Percentiles rank a stretch among this genome's conserved stretches.
These are phyloP conservation scores for Cremastinae sp. DNA, from an alignment of 2,888 invertebrate species.

Conservation along the genomic window DNA sequence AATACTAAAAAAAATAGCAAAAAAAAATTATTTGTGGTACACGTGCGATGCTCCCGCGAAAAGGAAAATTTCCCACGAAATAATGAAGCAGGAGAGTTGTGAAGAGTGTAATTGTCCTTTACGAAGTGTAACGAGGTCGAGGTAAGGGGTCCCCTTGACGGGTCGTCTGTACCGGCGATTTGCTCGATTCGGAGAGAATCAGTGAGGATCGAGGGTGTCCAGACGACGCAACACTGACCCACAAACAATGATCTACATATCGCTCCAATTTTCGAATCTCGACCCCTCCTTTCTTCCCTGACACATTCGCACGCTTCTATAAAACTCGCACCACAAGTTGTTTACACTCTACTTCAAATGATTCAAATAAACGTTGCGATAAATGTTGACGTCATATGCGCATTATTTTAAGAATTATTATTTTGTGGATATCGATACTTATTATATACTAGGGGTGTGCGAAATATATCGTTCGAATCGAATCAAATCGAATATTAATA, in stretches of 20 bases:
- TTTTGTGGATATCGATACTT: too few relatives aligned
- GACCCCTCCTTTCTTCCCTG: background rate
- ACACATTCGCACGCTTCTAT: too few relatives aligned
- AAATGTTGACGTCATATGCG: too few relatives aligned
- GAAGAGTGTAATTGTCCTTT: constrained; percentile 53
- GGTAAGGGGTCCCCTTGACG: constrained; percentile 33
- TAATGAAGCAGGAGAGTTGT: constrained; percentile 20
- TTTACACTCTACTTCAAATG: too few relatives aligned
- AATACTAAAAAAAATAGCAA: too few relatives aligned
- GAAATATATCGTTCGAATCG: too few relatives aligned
- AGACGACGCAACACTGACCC: constrained; percentile 47
- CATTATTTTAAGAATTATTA: too few relatives aligned
- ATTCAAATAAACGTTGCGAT: too few relatives aligned
- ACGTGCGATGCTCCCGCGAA: too few relatives aligned
- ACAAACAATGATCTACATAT: constrained; percentile 50
- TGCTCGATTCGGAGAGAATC: constrained; percentile 25
- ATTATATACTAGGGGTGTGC: too few relatives aligned
- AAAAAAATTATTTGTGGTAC: too few relatives aligned
- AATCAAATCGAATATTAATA: too few relatives aligned
- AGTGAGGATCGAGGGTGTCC: constrained; percentile 34
- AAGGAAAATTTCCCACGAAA: background rate
- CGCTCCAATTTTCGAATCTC: background rate
- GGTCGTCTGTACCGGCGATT: constrained; percentile 31
- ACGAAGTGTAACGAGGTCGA: constrained; percentile 57
- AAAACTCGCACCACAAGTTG: background rate